phyloP scores from a whole-genome alignment of 2,888 invertebrate species.

The Parnassius apollo region DNA sequence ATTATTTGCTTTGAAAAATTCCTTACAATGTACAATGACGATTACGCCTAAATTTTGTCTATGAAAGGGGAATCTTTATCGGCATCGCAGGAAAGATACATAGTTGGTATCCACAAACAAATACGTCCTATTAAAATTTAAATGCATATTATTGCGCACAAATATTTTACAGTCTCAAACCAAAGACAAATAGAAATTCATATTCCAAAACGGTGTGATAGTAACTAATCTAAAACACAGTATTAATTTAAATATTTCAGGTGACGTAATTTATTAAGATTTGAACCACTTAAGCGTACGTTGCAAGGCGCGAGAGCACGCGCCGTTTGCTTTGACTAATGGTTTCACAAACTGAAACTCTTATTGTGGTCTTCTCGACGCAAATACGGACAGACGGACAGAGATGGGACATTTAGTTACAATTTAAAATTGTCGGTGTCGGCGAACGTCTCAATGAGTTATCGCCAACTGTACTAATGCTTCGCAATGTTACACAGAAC shows the following conservation, averaged over 20 bases:
- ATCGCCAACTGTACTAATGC: slow-evolving; percentile 33
- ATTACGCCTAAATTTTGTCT: too few species aligned
- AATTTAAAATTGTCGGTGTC: slow-evolving; percentile 38
- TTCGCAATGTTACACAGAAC: slow-evolving; percentile 28
- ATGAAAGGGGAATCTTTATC: too few species aligned
- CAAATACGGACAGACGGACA: slow-evolving; percentile 36
- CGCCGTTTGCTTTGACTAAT: slow-evolving; percentile 52
- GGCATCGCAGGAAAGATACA: too few species aligned
- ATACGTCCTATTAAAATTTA: too few species aligned
- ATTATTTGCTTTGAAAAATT: too few species aligned
- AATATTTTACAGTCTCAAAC: too few species aligned
- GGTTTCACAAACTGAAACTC: slow-evolving; percentile 29
- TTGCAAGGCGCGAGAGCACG: slow-evolving; percentile 34
- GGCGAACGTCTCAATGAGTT: slow-evolving; percentile 45
- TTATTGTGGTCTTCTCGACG: slow-evolving; percentile 15
- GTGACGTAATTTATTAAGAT: slow-evolving; percentile 21
- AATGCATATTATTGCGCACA: too few species aligned
- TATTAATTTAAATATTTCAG: slow-evolving; percentile 4
- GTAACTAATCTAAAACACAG: too few species aligned
- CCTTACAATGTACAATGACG: too few species aligned
- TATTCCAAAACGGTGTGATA: too few species aligned
- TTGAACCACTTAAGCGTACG: slow-evolving; percentile 7
- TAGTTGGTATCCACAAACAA: too few species aligned
- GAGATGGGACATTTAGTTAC: slow-evolving; percentile 40
- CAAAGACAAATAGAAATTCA: too few species aligned